phyloP scores from a whole-genome alignment of 2,888 invertebrate genomes.

The Ferrisia virgata region DNA sequence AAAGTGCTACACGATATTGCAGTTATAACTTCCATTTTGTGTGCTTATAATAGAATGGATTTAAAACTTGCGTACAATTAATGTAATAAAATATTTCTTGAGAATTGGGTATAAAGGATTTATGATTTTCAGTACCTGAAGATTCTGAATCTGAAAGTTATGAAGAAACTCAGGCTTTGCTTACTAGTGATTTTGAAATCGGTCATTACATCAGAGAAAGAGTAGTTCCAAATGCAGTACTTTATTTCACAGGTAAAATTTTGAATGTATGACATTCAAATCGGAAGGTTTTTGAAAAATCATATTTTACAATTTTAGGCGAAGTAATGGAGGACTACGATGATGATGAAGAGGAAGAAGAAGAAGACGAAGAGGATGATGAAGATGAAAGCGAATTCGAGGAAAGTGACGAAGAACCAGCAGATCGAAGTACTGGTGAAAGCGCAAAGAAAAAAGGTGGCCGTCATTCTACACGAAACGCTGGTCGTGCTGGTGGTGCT shows the following conservation, averaged over 20 bases:
- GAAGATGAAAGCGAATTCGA: conserved; percentile 67
- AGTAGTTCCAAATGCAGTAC: conserved; percentile 92
- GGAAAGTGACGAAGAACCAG: conserved; percentile 70
- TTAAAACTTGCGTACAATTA: conserved; percentile 34
- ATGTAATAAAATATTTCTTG: neutral
- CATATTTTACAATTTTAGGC: conserved; percentile 50
- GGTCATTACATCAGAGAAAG: conserved; percentile 97
- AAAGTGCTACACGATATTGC: conserved; percentile 39
- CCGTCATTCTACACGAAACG: conserved; percentile 57
- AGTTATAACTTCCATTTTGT: conserved; percentile 38
- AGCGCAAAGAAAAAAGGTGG: conserved; percentile 57
- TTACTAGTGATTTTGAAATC: conserved; percentile 95
- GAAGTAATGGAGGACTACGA: conserved; percentile 71
- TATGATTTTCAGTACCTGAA: conserved; percentile 64
- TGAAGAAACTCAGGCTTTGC: conserved; percentile 79
- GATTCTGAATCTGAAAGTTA: conserved; percentile 80
- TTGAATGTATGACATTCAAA: neutral
- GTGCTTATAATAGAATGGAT: neutral
- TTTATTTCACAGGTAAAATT: conserved; percentile 88
- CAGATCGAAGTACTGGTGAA: conserved; percentile 54
- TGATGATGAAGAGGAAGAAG: conserved; percentile 69
- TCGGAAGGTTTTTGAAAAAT: neutral
- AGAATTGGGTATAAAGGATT: neutral
- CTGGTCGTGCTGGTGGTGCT: neutral
- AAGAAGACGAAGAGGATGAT: conserved; percentile 61